Evolutionary conservation across 2,888 invertebrate species (phyloP), one percentile per base, ranked within the genome.

Genomic region (Lasius fuliginosus): DNA sequence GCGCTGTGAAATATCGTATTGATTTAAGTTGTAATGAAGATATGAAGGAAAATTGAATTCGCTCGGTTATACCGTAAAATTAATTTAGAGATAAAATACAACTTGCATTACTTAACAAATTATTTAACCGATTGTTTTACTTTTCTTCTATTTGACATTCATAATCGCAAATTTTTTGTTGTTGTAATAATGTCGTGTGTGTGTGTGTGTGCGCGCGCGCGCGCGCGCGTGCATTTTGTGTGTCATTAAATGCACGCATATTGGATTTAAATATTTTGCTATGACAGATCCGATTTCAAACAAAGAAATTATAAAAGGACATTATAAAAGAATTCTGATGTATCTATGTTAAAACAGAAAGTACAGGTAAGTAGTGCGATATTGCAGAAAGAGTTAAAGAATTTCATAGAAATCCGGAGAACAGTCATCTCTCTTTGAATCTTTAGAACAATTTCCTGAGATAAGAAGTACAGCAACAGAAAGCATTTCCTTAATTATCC

Each of bases 401-500:
- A 73, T 83, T 83, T 62, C 30, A 27, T 33, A 30, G 62, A 81
- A 76, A 30, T 84, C 23, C 18, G 46, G 30, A 64, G 49, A 49
- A 81, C 6, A 60, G 30, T 40, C 23, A 33, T 18, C 64, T 58
- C 69, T 71, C 73, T 71, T 76, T 86, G 85, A 86, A 68, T 86
- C 81, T 75, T 79, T 77, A 83, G 65, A 64, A 74, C 85, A 81
- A 86, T 88, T 85, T 71, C 62, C 82, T 85, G 58, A 46, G 71
- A 81, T 75, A 73, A 60, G 56, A 76, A 74, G 53, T 83, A 40
- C 71, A 36, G 36, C 64, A 75, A 77, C 64, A 42, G 79, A 75
- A 73, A 73, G 71, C 84, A 83, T 77, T 86, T 86, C 81, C 82
- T 75, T 90, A 86, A 90, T 90, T 90, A 84, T 85, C 68, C 79